These are phyloP conservation scores for Exephanes ischioxanthus DNA, from an alignment of 2,888 invertebrate genomes.

Conservation along the genomic window DNA sequence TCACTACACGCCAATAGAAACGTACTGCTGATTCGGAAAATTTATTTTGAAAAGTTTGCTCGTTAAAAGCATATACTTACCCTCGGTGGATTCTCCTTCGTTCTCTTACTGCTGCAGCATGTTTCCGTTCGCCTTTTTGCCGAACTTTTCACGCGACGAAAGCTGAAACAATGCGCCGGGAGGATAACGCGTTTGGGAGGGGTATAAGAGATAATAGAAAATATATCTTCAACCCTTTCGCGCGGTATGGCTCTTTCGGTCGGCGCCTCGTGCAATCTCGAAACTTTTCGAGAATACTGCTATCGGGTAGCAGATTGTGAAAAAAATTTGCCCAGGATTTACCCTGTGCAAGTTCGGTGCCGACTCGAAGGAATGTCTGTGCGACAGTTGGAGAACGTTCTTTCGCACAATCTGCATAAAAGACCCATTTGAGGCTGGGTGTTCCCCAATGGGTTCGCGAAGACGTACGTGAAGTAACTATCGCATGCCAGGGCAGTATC, in stretches of 20 bases:
- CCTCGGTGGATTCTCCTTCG: slow-evolving; percentile 26
- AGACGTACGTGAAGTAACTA: slow-evolving; percentile 20
- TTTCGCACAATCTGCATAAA: slow-evolving; percentile 40
- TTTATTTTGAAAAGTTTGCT: slow-evolving; percentile 69
- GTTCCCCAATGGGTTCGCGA: slow-evolving; percentile 3
- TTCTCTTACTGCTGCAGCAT: slow-evolving; percentile 34
- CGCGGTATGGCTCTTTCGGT: slow-evolving; percentile 12
- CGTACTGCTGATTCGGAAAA: slow-evolving; percentile 60
- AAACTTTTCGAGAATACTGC: slow-evolving; percentile 43
- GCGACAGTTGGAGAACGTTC: background rate
- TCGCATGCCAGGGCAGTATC: slow-evolving; percentile 17
- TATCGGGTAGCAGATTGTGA: slow-evolving; percentile 18
- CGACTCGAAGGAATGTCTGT: background rate
- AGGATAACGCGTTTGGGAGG: background rate
- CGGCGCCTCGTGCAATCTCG: slow-evolving; percentile 27
- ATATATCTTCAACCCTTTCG: slow-evolving; percentile 28
- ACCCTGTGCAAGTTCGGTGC: slow-evolving; percentile 19
- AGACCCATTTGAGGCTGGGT: slow-evolving; percentile 46
- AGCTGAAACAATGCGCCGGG: slow-evolving; percentile 44
- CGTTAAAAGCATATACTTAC: slow-evolving; percentile 65
- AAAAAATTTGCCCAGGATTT: slow-evolving; percentile 37
- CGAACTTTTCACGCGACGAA: slow-evolving; percentile 1
- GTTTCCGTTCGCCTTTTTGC: slow-evolving; percentile 11
- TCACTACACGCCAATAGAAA: slow-evolving; percentile 15
- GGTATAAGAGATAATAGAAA: slow-evolving; percentile 49